These are phyloP conservation scores for Arenaria interpres DNA, from an alignment of 2,113 vertebrate species.

Conservation along the genomic window DNA sequence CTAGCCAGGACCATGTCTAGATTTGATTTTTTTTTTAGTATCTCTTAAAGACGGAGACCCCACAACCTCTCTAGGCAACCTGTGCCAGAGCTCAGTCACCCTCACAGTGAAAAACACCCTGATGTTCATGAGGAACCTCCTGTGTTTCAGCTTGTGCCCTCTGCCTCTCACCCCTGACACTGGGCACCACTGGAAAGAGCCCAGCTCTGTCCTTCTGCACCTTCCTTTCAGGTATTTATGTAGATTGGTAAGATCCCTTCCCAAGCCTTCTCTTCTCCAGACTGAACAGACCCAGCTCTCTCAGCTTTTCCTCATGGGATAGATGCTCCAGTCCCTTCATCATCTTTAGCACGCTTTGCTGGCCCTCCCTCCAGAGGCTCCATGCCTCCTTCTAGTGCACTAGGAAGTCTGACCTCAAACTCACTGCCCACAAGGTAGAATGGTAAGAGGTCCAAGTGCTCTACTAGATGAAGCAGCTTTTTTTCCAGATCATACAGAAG, in stretches of 20 bases:
- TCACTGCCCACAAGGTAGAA: not conserved
- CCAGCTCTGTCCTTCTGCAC: not conserved
- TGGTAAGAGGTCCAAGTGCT: not conserved
- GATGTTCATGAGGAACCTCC: not conserved
- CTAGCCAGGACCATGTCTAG: fast-evolving
- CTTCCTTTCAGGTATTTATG: not conserved
- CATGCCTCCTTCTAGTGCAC: not conserved
- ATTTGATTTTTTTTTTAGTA: not conserved
- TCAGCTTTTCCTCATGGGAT: not conserved
- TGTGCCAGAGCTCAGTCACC: not conserved
- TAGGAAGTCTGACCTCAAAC: not conserved
- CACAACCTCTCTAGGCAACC: not conserved
- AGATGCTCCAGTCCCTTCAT: not conserved
- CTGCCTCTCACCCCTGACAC: fast-evolving
- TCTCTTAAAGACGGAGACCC: not conserved
- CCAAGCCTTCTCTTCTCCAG: not conserved
- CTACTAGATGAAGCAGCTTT: not conserved
- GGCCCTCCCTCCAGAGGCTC: not conserved
- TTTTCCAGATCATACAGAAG: not conserved
- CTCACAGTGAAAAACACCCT: not conserved
- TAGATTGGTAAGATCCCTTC: not conserved
- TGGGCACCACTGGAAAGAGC: not conserved
- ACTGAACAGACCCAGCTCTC: not conserved
- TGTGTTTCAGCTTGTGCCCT: not conserved
- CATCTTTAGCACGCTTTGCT: not conserved